Conservation (phyloP, 1,140 invertebrate genomes). For the Caenorhabditis elegans region WBcel235 BX284604.4:277001-277500, state of each 20-base stretch:
- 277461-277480: too few species aligned
- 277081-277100: constrained; percentile 34
- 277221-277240: neutral
- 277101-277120: constrained; percentile 32
- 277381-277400: constrained; percentile 1
- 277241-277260: neutral
- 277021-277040: constrained; percentile 34
- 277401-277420: neutral
- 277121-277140: constrained; percentile 20
- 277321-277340: neutral
- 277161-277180: neutral
- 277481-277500: too few species aligned
- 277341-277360: constrained; percentile 1
- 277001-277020: neutral
- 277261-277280: neutral
- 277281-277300: constrained; percentile 27
- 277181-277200: constrained; percentile 23
- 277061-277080: constrained; percentile 26
- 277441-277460: neutral
- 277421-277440: neutral
- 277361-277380: constrained; percentile 27
- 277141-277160: neutral
- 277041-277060: constrained; percentile 1
- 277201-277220: constrained; percentile 28
- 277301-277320: neutral